Base-by-base conservation (phyloP, 2,797 vertebrate genomes). In the Bradypodion ventrale region DNA sequence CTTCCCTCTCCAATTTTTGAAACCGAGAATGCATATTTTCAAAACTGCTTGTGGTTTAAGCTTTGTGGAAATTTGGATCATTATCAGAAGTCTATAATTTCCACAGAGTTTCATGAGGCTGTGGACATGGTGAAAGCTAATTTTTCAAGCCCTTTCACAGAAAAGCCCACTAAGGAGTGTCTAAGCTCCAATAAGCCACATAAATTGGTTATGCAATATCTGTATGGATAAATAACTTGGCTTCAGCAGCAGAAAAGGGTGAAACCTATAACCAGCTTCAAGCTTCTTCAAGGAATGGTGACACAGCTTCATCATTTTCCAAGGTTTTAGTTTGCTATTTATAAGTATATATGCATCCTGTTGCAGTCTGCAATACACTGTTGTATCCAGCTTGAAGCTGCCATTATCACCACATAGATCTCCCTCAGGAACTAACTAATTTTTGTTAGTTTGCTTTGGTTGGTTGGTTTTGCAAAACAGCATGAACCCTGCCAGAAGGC, bases 41-140 rank as follows among this genome's bases (percentile, higher is more conserved):
- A 62, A 80, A 88, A 79, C 4, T 0, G 66, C 91, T 91, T 91
- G 90, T 85, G 75, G 69, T 66, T 63, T 87, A 80, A 81, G 82
- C 86, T 87, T 91, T 46, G 68, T 90, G 88, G 90, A 94, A 94
- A 93, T 93, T 84, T 82, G 89, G 85, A 90, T 93, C 85, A 75
- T 92, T 94, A 90, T 92, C 75, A 1, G 85, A 83, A 66, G 77
- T 66, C 49, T 90, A 90, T 90, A 86, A 89, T 93, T 93, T 92
- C 87, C 87, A 85, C 73, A 0, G 29, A 52, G 52, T 90, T 93
- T 85, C 69, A 89, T 87, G 86, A 87, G 62, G 69, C 91, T 88
- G 80, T 89, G 81, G 91, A 75, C 89, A 89, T 77, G 85, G 79
- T 75, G 59, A 87, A 92, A 93, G 78, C 78, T 68, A 83, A 82